phyloP scores from a whole-genome alignment of 2,797 vertebrate species.

The Argentina silus region DNA sequence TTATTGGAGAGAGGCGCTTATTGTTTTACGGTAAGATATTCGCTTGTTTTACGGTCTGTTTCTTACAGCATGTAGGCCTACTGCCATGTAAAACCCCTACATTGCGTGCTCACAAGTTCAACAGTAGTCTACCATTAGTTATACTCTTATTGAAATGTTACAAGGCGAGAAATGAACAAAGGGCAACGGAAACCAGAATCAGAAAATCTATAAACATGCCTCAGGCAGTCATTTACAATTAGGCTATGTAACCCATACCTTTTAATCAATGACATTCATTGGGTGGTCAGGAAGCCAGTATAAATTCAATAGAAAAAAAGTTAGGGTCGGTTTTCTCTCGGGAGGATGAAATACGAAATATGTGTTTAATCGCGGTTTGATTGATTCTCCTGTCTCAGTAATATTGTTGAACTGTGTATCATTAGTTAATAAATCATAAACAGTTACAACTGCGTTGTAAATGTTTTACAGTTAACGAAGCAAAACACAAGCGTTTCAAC shows the following conservation, averaged over 20 bases:
- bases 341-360: too few relatives aligned
- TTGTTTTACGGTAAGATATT: too few relatives aligned
- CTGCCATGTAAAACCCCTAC: not conserved
- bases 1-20: too few relatives aligned
- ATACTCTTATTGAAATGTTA: not conserved
- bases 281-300: not conserved
- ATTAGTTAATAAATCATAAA: too few relatives aligned
- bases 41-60: not conserved
- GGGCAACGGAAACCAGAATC: slow-evolving; percentile 47
- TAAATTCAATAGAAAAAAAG: too few relatives aligned
- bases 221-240: slow-evolving; percentile 41
- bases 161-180: slow-evolving; percentile 9
- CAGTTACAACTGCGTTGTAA: too few relatives aligned
- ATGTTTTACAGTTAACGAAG: too few relatives aligned
- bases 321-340: too few relatives aligned
- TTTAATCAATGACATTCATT: slow-evolving; percentile 16
- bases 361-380: too few relatives aligned
- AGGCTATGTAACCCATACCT: slow-evolving; percentile 32
- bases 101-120: not conserved
- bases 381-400: too few relatives aligned
- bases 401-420: too few relatives aligned
- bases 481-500: too few relatives aligned
- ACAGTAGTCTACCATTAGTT: not conserved
- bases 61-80: not conserved
- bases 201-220: slow-evolving; percentile 52